Conservation (phyloP, 2,113 vertebrate genomes). For the Myotis brandtii region DNA sequence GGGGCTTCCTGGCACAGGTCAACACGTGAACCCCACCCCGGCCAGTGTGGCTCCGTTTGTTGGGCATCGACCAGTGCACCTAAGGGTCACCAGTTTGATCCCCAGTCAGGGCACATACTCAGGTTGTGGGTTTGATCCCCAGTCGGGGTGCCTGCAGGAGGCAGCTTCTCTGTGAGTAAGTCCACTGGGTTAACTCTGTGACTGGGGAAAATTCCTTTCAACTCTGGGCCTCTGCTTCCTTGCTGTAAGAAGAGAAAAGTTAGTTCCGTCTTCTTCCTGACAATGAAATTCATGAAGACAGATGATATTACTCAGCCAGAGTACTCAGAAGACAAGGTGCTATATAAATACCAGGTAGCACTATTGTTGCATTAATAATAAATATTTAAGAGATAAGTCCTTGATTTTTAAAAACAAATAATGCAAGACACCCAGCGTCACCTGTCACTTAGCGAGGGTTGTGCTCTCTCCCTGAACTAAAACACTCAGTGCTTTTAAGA, state of each 20-base stretch:
- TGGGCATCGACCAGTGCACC: too few relatives aligned
- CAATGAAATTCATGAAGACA: slow-evolving; percentile 29
- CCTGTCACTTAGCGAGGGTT: slow-evolving; percentile 53
- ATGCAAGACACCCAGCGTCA: slow-evolving; percentile 26
- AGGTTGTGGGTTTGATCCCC: too few relatives aligned
- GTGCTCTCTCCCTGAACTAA: slow-evolving; percentile 57
- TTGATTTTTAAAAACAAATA: slow-evolving; percentile 63
- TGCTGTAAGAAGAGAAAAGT: not conserved
- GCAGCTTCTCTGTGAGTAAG: not conserved
- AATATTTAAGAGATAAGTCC: slow-evolving; percentile 70
- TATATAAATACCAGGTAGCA: slow-evolving; percentile 1
- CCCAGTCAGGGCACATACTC: too few relatives aligned
- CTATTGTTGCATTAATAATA: slow-evolving; percentile 70
- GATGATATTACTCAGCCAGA: not conserved
- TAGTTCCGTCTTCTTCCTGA: slow-evolving; percentile 15
- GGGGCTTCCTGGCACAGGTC: not conserved
- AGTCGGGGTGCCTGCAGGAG: too few relatives aligned
- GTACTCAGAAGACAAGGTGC: slow-evolving; percentile 32
- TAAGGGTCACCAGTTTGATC: too few relatives aligned
- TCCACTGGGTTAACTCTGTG: not conserved
- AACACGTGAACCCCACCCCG: not conserved
- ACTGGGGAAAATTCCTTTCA: not conserved
- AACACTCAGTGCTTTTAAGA: slow-evolving; percentile 74
- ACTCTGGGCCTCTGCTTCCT: not conserved
- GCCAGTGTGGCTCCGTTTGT: too few relatives aligned